Percentiles rank a stretch among this genome's conserved stretches.
Conservation (phyloP, 2,113 vertebrate species). For the Probosciger aterrimus region DNA sequence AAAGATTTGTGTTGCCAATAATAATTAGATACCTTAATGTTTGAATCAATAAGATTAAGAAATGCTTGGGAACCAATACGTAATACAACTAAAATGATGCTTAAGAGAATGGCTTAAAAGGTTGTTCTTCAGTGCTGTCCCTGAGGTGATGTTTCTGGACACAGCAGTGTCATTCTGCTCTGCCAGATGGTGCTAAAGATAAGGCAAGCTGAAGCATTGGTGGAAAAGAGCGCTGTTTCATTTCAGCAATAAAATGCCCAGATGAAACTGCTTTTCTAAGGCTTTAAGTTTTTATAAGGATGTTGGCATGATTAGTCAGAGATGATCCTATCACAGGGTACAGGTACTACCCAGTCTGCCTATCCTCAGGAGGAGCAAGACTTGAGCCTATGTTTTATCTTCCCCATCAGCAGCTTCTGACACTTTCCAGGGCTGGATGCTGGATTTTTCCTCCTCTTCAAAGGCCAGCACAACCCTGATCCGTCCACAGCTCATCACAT, state of each 20-base stretch:
- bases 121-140: background rate
- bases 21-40: background rate
- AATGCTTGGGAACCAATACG: background rate
- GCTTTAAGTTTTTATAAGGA: background rate
- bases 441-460: background rate
- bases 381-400: background rate
- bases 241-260: background rate
- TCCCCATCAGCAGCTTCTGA: background rate
- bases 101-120: background rate
- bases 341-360: background rate
- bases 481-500: background rate
- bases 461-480: background rate
- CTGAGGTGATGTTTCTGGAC: background rate
- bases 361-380: background rate
- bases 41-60: conserved; percentile 14
- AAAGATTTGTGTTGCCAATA: background rate
- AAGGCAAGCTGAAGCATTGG: background rate
- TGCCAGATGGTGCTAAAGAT: background rate
- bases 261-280: background rate
- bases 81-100: background rate
- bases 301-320: background rate
- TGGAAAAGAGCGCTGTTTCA: background rate
- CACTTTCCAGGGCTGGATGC: background rate
- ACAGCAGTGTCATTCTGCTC: background rate
- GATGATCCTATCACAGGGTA: background rate